Evolutionary conservation across 2,888 invertebrate genomes (phyloP).

Genomic region (Podotricha telesiphe): DNA sequence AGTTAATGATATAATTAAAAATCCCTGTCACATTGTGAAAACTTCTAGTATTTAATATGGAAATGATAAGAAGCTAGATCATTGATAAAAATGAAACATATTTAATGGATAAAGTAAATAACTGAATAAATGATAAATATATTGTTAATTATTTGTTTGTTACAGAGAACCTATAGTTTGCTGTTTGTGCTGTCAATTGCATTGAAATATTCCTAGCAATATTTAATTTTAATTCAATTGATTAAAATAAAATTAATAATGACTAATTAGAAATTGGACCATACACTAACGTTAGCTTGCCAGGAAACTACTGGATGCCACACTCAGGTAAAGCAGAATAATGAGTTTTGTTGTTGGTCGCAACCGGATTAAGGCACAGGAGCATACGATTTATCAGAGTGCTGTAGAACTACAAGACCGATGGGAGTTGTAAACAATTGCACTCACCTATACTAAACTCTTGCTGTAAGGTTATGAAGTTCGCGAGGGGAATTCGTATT

Average conservation of each 20-base stretch:
- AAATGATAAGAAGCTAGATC: constrained; percentile 1
- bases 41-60: constrained; percentile 59
- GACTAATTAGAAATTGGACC: constrained; percentile 42
- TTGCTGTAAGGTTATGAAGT: constrained; percentile 29
- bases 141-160: no score
- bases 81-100: not conserved
- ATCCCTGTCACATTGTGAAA: constrained; percentile 61
- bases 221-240: not conserved
- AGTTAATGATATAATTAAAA: constrained; percentile 78
- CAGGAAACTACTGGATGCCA: constrained; percentile 69
- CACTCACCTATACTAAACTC: constrained; percentile 28
- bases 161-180: no score
- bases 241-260: not conserved
- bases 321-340: constrained; percentile 71
- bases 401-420: constrained; percentile 47
- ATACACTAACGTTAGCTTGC: constrained; percentile 56
- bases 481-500: constrained; percentile 25
- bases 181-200: no score
- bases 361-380: constrained; percentile 72
- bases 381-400: constrained; percentile 55
- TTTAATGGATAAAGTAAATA: not conserved
- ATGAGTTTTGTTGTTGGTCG: constrained; percentile 81
- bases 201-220: not conserved
- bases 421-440: constrained; percentile 34
- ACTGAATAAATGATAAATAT: no score